Evolutionary conservation across 2,888 invertebrate species (phyloP).

Genomic region (Heliconius aoede): DNA sequence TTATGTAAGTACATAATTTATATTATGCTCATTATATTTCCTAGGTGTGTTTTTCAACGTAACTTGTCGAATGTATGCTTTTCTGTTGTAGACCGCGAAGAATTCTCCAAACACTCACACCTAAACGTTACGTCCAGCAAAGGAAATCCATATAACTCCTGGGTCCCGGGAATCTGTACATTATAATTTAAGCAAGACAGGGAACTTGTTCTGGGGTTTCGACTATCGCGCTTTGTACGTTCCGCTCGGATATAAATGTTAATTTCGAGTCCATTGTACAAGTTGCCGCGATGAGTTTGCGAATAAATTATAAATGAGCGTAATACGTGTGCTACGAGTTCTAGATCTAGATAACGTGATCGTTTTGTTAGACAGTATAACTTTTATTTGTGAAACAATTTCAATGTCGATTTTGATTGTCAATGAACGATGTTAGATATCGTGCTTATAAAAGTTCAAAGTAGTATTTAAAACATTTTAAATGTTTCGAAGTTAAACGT

Average conservation of each 20-base stretch:
- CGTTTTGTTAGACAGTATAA: slow-evolving; percentile 16
- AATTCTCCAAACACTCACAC: not conserved
- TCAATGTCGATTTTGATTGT: not conserved
- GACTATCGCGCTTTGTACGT: slow-evolving; percentile 47
- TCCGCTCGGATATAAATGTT: slow-evolving; percentile 57
- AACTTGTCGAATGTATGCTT: not conserved
- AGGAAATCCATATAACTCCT: slow-evolving; percentile 43
- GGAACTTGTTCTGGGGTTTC: slow-evolving; percentile 48
- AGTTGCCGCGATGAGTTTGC: slow-evolving; percentile 62
- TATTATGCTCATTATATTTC: not conserved
- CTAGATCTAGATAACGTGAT: slow-evolving; percentile 42
- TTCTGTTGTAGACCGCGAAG: not conserved
- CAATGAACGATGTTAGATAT: not conserved
- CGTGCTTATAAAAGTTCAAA: not conserved
- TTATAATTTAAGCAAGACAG: slow-evolving; percentile 51
- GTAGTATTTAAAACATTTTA: not conserved
- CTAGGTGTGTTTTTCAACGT: not conserved
- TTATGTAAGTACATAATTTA: not conserved
- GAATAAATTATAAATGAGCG: slow-evolving; percentile 65
- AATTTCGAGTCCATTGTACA: slow-evolving; percentile 62
- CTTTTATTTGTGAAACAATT: slow-evolving; percentile 24
- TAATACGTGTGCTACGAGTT: slow-evolving; percentile 48
- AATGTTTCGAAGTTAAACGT: not conserved
- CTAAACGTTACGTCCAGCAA: slow-evolving; percentile 35
- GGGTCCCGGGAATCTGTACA: slow-evolving; percentile 45